Percentiles rank a stretch among this genome's conserved stretches.
Evolutionary conservation across 1,140 invertebrate genomes (phyloP).

Genomic region (Metopolophium dirhodum): DNA sequence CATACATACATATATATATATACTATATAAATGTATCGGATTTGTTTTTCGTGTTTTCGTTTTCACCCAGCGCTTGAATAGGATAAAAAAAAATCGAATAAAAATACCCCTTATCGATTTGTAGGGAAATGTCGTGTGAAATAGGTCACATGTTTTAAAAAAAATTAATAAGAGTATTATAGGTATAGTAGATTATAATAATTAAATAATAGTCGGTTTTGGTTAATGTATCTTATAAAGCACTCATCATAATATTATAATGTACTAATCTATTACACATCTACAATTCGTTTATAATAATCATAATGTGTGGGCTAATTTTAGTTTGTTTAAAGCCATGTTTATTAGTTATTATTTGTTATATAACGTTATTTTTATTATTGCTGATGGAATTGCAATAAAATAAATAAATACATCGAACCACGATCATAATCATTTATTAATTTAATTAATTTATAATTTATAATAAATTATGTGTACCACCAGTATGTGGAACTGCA

Average conservation of each 20-base stretch:
- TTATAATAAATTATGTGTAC: not conserved
- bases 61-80: not conserved
- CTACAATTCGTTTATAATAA: not conserved
- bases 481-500: not conserved
- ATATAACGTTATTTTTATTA: not conserved
- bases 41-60: constrained; percentile 6
- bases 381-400: not conserved
- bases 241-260: not conserved
- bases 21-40: not conserved
- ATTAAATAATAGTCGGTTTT: not conserved
- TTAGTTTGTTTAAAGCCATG: not conserved
- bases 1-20: too few relatives aligned
- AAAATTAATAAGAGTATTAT: not conserved
- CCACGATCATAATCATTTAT: not conserved
- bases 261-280: not conserved
- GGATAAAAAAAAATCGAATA: not conserved
- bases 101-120: not conserved
- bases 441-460: not conserved
- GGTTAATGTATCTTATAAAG: not conserved
- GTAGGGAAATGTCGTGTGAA: not conserved
- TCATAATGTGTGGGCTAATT: not conserved
- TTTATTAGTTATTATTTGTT: not conserved
- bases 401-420: not conserved
- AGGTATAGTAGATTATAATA: not conserved
- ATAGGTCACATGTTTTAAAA: not conserved